Base-by-base conservation (phyloP, 2,113 vertebrate genomes). In the Apteryx owenii region DNA sequence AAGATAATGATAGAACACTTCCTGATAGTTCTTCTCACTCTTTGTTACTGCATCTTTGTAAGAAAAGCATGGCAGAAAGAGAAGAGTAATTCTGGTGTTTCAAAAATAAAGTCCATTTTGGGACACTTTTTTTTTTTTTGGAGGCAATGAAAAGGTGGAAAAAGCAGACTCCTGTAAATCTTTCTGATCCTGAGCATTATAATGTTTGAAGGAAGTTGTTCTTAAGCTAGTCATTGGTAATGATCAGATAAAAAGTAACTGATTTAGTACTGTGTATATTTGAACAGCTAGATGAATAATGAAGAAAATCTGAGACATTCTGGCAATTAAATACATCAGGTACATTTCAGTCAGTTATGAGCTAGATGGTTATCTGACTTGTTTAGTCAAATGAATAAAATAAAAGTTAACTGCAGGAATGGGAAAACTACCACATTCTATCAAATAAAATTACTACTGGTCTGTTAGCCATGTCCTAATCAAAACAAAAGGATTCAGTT, bases 371-470 rank as follows among this genome's bases (percentile, higher is more conserved):
- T 71, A 79, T 65, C 46, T 90, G 56, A 91, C 42, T 85, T 89
- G 20, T 85, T 92, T 87, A 85, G 76, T 86, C 80, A 90, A 83
- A 72, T 38, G 17, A 71, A 38, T 38, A 53, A 72, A 51, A 82
- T 86, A n/a, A 44, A 77, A 85, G 71, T 93, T 95, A 95, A 95
- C 92, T 78, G 85, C 14, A 90, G 48, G 70, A 95, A 82, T 88
- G 87, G 71, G 44, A 58, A 29, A 31, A 31, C 56, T 58, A 58
- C 28, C 17, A 82, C 6, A 8, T 70, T 76, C 66, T 73, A 85
- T 93, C 81, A 95, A 80, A 85, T 85, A 70, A 82, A 94, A 83
- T 96, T 91, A 95, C 19, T 87, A 77, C 29, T 66, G 89, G 54
- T 93, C 84, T 92, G 62, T 82, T 82, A 91, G 17, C 12, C 66